These are phyloP conservation scores for Bos indicus DNA, from an alignment of 2,113 vertebrate species.

Conservation along the genomic window DNA sequence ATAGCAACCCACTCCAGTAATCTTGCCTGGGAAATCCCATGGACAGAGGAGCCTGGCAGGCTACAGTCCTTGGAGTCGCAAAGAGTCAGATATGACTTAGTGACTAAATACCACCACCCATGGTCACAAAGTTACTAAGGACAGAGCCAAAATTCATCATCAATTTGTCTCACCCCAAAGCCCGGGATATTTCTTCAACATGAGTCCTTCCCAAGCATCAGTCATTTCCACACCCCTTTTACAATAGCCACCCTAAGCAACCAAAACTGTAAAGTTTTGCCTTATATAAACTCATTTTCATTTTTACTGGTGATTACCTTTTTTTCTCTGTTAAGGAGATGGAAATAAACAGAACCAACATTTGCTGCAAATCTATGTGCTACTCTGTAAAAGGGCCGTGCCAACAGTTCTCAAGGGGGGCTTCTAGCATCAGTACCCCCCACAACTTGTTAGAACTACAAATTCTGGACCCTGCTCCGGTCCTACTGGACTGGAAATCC, in stretches of 20 bases:
- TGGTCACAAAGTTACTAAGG: not conserved
- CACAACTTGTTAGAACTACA: not conserved
- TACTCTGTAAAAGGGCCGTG: not conserved
- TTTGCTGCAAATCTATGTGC: not conserved
- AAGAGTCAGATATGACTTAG: not conserved
- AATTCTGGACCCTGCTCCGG: not conserved
- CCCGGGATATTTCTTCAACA: not conserved
- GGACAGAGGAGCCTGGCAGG: not conserved
- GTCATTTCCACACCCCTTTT: not conserved
- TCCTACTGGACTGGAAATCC: not conserved
- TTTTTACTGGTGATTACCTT: not conserved
- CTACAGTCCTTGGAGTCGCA: not conserved
- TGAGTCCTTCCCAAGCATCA: rapidly evolving
- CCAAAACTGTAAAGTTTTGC: not conserved
- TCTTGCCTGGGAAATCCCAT: not conserved
- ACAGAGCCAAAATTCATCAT: not conserved
- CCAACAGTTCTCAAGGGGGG: not conserved
- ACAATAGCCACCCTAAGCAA: not conserved
- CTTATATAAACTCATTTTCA: not conserved
- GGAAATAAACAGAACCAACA: not conserved
- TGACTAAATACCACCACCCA: not conserved
- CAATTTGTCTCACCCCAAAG: not conserved
- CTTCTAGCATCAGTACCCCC: not conserved
- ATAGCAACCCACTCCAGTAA: not conserved
- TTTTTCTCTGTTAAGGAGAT: not conserved